Base-by-base conservation (phyloP, 2,113 vertebrate species). In the Calidris pugnax region DNA sequence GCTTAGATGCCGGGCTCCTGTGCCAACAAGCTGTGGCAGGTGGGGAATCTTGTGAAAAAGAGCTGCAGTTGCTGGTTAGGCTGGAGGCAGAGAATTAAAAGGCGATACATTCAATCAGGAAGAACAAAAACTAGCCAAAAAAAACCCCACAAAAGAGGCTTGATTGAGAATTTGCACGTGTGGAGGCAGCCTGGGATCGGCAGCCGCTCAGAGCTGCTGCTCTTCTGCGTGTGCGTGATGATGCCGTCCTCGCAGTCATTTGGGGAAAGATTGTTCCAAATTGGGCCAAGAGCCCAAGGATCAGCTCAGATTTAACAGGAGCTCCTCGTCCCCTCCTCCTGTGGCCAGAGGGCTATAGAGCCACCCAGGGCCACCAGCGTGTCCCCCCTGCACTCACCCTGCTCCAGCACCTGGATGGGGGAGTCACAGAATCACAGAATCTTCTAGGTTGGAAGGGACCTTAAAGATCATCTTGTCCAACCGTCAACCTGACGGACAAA, bases 11-110 rank as follows among this genome's bases (percentile, higher is more conserved):
- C 76, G 51, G 96, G 93, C 75, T 94, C 78, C 69, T 10, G 87
- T 95, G 98, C 98, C 98, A 98, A 76, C 9, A 48, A 74, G 84
- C 96, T 91, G 94, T 94, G 87, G 97, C 98, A 98, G 98, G 97
- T 98, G 98, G 76, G 92, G 75, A 72, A 94, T 32, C 94, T 77
- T 59, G 57, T 45, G 53, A 28, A 60, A 94, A 93, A 91, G 94
- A 97, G 93, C 91, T 95, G 97, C 94, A 96, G 96, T 96, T 88
- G 83, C 89, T 82, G 96, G 59, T 82, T 90, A 68, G 88, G 95
- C 92, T 97, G 91, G 63, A 97, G 92, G 92, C 91, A 72, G 88
- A 89, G 92, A 93, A 97, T 96, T 33, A 78, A 95, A 91, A 95
- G 94, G 71, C 47, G 81, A 79, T 74, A 22, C 56, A 96, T 84